Conservation (phyloP, 2,113 vertebrate genomes). For the Oreochromis tanganicae region DNA sequence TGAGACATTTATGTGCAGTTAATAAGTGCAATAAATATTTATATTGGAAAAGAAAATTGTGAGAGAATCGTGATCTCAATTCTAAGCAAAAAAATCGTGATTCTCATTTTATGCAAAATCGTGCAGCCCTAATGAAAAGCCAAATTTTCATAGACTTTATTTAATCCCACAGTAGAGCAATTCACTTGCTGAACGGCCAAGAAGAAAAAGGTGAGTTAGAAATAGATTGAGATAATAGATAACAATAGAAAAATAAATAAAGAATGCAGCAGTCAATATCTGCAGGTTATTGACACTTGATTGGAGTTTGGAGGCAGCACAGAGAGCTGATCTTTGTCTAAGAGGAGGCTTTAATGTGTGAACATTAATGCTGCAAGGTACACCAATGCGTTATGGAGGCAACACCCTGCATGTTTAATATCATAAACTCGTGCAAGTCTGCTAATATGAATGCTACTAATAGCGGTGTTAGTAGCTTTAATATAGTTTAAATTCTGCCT, state of each 20-base stretch:
- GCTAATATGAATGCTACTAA: not conserved
- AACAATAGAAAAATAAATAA: not conserved
- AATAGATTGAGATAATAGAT: not conserved
- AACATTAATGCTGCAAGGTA: not conserved
- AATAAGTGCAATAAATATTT: no score
- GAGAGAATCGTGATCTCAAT: no score
- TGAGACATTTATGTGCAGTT: no score
- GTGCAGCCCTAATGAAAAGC: not conserved
- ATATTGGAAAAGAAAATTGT: no score
- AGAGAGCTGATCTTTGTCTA: not conserved
- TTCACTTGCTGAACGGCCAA: not conserved
- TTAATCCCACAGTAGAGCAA: not conserved
- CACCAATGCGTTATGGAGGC: not conserved
- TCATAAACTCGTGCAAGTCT: not conserved
- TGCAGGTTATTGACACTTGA: not conserved
- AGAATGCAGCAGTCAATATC: not conserved
- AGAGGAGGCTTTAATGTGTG: not conserved
- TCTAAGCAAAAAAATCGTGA: no score
- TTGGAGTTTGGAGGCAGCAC: not conserved
- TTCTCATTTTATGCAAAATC: no score
- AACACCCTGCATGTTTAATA: not conserved
- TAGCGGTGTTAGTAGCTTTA: accelerated
- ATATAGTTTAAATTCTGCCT: not conserved
- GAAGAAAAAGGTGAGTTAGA: not conserved
- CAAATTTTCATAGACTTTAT: not conserved